Evolutionary conservation across 2,888 invertebrate species (phyloP), one percentile per base, ranked within the genome.

Genomic region (Laspeyria flexula): DNA sequence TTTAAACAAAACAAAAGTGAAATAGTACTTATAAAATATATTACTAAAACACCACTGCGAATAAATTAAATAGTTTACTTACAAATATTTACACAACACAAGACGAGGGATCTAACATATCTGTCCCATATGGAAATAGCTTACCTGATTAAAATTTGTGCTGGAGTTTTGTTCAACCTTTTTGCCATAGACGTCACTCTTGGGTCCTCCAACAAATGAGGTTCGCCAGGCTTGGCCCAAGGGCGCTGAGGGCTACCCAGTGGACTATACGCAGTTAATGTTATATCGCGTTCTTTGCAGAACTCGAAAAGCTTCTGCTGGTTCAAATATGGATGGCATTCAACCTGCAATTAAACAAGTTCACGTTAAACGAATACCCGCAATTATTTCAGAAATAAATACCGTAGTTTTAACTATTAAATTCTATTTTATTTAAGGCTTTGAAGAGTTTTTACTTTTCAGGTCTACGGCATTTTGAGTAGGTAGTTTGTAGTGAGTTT

Each of bases 221-320:
- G 92, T 56, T 94, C 95, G 6, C 83, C 93, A 1, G 94, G 93
- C 55, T 93, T 92, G 1, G 93, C 93, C 93, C 94, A 95, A 0
- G 94, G 94, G 23, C 95, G 90, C 60, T 95, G 94, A 0, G 95
- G 95, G n/a, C 95, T 93, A 21, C 95, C 96, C 11, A 96, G 88
- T 0, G 96, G 96, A 71, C 95, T 94, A 76, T 96, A 96, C 0
- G 95, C 96, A 11, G 95, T 95, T 5, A 96, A 86, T n/a, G 88
- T 80, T 38, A 96, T 93, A 40, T 88, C 90, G 7, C 93, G 86
- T 13, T 93, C 85, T 56, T 93, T 93, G 78, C 96, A 95, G 69
- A 94, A 94, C 21, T 94, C 91, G 25, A 94, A 93, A 35, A 96
- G 78, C 65, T 94, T 93, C 49, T 91, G 90, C 73, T 96, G 95